A percentile compares a stretch with the other conserved stretches of the same genome.
Evolutionary conservation across 2,888 invertebrate genomes (phyloP).

Genomic region (Lasioglossum morio): DNA sequence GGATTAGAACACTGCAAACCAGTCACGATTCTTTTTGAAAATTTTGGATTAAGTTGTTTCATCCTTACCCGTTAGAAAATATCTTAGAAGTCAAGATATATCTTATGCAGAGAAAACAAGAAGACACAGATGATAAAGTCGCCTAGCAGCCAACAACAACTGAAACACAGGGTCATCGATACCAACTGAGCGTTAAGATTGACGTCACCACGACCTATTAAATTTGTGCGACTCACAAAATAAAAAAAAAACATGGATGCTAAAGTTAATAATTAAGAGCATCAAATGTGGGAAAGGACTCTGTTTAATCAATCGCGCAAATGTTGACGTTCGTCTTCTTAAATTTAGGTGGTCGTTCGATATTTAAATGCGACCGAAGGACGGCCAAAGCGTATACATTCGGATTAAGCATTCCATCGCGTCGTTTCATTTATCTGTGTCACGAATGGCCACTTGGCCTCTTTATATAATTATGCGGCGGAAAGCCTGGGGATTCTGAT

Average conservation of each 20-base stretch:
- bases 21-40: neutral
- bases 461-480: constrained; percentile 23
- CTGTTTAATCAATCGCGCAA: neutral
- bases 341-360: constrained; percentile 5
- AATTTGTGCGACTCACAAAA: neutral
- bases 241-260: neutral
- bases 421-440: constrained; percentile 25
- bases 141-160: too few relatives aligned
- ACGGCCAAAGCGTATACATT: neutral
- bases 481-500: neutral
- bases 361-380: constrained; percentile 7
- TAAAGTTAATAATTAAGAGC: neutral
- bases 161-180: too few relatives aligned
- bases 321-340: neutral
- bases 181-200: neutral
- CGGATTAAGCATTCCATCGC: neutral
- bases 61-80: neutral
- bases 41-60: neutral
- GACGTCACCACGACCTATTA: neutral
- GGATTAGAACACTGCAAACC: neutral
- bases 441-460: constrained; percentile 3
- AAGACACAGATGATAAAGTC: neutral
- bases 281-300: neutral
- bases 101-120: neutral
- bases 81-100: neutral